Conservation (phyloP, 1,140 invertebrate genomes). For the Chelonus insularis region DNA sequence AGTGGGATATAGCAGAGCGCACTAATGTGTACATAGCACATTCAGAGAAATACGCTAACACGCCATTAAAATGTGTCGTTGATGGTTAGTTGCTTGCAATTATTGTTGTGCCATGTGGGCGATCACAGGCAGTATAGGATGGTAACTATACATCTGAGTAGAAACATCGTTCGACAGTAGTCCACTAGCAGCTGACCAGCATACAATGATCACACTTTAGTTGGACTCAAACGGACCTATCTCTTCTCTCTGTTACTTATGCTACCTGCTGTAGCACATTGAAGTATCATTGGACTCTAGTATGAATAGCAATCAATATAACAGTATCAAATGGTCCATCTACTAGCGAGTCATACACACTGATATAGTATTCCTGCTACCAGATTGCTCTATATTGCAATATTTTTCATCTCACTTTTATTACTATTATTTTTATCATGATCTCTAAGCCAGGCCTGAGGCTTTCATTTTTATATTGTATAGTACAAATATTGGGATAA, state of each 20-base stretch:
- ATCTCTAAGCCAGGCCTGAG: background rate
- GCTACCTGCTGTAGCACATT: no score
- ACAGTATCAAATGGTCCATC: no score
- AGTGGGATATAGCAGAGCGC: no score
- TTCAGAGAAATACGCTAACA: background rate
- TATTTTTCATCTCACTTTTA: background rate
- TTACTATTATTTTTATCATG: background rate
- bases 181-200: background rate
- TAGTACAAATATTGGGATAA: constrained; percentile 20
- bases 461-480: constrained; percentile 4
- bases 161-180: constrained; percentile 2
- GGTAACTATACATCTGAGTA: background rate
- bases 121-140: background rate
- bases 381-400: no score
- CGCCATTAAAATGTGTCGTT: constrained; percentile 18
- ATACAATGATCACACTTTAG: constrained; percentile 3
- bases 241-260: no score
- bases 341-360: no score
- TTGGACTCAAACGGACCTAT: background rate
- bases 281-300: no score
- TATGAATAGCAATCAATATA: no score
- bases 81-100: constrained; percentile 18
- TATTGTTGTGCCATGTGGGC: constrained; percentile 12
- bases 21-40: background rate
- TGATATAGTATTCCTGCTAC: no score